phyloP scores from a whole-genome alignment of 2,113 vertebrate species.

The Tragulus kanchil region DNA sequence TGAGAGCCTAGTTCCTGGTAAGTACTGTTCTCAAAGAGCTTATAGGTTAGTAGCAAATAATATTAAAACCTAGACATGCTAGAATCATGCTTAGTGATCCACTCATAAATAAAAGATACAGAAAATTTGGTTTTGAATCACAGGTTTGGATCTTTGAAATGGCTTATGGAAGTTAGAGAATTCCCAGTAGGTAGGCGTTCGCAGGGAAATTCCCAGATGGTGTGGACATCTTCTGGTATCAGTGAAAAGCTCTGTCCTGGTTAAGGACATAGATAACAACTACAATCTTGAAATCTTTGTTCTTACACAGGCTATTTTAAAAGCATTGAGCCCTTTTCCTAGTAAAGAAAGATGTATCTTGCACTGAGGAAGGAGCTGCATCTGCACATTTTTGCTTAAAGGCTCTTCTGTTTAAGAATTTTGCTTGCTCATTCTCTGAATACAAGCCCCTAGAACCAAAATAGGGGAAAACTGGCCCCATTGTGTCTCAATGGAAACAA shows the following conservation, averaged over 20 bases:
- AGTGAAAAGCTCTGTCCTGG: background rate
- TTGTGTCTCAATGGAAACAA: background rate
- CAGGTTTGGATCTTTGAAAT: background rate
- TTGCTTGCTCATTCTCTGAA: slow-evolving; percentile 25
- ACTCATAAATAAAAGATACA: background rate
- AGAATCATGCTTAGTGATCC: background rate
- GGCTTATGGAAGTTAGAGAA: background rate
- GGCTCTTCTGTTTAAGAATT: background rate
- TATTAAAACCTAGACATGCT: background rate
- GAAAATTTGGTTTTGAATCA: background rate
- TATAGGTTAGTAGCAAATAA: background rate
- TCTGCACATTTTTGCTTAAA: background rate
- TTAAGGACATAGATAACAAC: background rate
- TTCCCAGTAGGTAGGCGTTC: background rate
- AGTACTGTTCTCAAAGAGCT: background rate
- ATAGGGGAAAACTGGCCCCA: background rate
- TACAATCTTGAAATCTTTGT: background rate
- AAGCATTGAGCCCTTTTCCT: background rate
- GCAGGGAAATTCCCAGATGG: background rate
- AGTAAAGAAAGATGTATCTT: background rate
- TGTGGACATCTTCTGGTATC: background rate
- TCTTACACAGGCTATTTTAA: background rate
- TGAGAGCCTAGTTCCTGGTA: background rate
- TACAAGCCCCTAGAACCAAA: background rate
- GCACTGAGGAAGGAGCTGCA: background rate